Evolutionary conservation across 2,888 invertebrate species (phyloP), one percentile per base, ranked within the genome.

Genomic region (Platycheirus rosarum): DNA sequence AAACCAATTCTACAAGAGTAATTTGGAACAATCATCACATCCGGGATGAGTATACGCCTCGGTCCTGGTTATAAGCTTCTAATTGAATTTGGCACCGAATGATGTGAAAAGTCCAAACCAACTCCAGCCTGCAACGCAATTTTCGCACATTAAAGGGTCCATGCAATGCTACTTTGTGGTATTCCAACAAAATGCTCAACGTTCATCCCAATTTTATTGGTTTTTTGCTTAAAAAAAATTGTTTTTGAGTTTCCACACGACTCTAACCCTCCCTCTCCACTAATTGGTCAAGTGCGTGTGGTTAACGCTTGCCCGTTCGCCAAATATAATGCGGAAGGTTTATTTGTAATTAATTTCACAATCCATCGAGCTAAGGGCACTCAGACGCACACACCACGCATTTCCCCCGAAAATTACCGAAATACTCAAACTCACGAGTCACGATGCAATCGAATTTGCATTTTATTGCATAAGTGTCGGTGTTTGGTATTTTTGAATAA

Each of bases 291-390:
- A 77, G 65, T 71, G 77, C 77, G 49, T 60, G 71, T 18, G 71
- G 77, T 77, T 66, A 66, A 46, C 57, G 42, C 42, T 66, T 40
- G 70, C 55, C 70, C 44, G 49, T 65, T 71, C 55, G 37, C 40
- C 49, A 49, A 44, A 65, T 65, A 65, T 49, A 71, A 65, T 63
- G 77, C 62, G 76, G 69, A 55, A 16, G 60, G 76, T 62, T n/a
- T 46, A 69, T 63, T 63, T 70, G 70, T 76, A 76, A 76, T 76
- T 76, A 76, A 76, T 76, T 76, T 76, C 42, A 76, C 62, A 76
- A 62, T 76, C 70, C 63, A 70, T 68, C 68, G 60, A 75, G 63
- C 55, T 71, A 65, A 51, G 77, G 65, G 16, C 68, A 35, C 66
- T 60, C 57, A 48, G 23, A 66, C 26, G 55, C n/a, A 37, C 16